These are phyloP conservation scores for Anoplopoma fimbria DNA, from an alignment of 2,113 vertebrate genomes.

Conservation along the genomic window DNA sequence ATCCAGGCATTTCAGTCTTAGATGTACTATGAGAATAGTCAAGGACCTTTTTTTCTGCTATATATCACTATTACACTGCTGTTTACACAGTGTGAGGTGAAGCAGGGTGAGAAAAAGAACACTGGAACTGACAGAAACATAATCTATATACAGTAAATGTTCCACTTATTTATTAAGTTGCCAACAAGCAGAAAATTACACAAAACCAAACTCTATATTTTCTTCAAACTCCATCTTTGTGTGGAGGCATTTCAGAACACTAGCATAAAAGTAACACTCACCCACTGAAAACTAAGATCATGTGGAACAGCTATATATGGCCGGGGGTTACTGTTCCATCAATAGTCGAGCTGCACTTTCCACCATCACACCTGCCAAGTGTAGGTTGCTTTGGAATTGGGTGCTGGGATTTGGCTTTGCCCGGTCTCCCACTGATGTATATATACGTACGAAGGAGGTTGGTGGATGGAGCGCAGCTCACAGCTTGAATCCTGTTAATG, in stretches of 20 bases:
- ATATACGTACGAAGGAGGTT: slow-evolving; percentile 64
- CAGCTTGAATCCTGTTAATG: slow-evolving; percentile 81
- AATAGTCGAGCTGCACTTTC: slow-evolving; percentile 64
- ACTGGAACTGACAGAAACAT: not conserved
- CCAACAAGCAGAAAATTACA: slow-evolving; percentile 36
- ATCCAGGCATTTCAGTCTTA: slow-evolving; percentile 3
- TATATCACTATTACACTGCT: not conserved
- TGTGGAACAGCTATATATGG: slow-evolving; percentile 68
- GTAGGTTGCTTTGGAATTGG: slow-evolving; percentile 80
- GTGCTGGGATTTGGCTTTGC: slow-evolving; percentile 72
- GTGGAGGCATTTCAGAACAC: slow-evolving; percentile 51
- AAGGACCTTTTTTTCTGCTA: slow-evolving; percentile 17
- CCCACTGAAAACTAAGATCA: slow-evolving; percentile 72
- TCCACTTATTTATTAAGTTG: slow-evolving; percentile 6
- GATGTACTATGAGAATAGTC: slow-evolving; percentile 2
- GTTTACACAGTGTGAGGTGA: slow-evolving; percentile 40
- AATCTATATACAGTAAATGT: slow-evolving; percentile 1
- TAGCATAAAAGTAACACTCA: slow-evolving; percentile 56
- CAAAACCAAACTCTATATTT: slow-evolving; percentile 13
- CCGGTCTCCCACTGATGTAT: slow-evolving; percentile 67
- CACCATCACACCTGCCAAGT: slow-evolving; percentile 81
- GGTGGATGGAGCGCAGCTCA: slow-evolving; percentile 73
- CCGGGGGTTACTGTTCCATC: slow-evolving; percentile 60
- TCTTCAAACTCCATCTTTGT: slow-evolving; percentile 34
- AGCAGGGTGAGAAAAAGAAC: slow-evolving; percentile 10